Evolutionary conservation across 2,113 vertebrate genomes (phyloP), one percentile per base, ranked within the genome.

Genomic region (Festucalex cinctus): DNA sequence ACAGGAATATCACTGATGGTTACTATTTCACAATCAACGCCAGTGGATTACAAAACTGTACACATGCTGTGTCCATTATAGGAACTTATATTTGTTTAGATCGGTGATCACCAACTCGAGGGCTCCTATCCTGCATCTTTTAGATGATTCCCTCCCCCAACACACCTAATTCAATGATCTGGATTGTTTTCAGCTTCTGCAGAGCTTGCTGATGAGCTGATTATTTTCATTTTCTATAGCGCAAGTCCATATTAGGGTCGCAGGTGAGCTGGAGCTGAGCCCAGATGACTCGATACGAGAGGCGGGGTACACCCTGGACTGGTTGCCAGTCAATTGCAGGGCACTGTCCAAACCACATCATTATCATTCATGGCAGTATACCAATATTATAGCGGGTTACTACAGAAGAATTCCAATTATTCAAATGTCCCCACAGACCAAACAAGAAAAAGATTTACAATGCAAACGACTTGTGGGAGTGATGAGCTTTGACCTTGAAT

Each of bases 401-500:
- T 63, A 46, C 12, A 71, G 69, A 65, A 74, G 44, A 69, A 65
- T 63, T 74, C 63, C 68, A 82, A 63, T 83, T 78, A 84, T 81
- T 79, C 60, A 76, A 74, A 77, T 80, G 32, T 57, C 17, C 60
- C 12, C 63, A 63, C 77, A 82, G 77, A 80, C 32, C 28, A 68
- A 63, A 72, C 69, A 63, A 76, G 69, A 72, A 63, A 70, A 66
- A 70, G 63, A 84, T 90, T 89, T 84, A 87, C 82, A 86, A 85
- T 84, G 81, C 85, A 88, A 80, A 89, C 74, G 70, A 83, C 77
- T 77, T 60, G 81, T 43, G 79, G 68, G 76, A 77, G 67, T 80
- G 82, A 83, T 86, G 86, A 85, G 78, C 77, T 86, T 88, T 88
- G 82, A 90, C 89, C 87, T 90, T 86, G 83, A 83, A 79, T 85